Conservation (phyloP, 2,888 invertebrate genomes). For the Philereme vetulata region DNA sequence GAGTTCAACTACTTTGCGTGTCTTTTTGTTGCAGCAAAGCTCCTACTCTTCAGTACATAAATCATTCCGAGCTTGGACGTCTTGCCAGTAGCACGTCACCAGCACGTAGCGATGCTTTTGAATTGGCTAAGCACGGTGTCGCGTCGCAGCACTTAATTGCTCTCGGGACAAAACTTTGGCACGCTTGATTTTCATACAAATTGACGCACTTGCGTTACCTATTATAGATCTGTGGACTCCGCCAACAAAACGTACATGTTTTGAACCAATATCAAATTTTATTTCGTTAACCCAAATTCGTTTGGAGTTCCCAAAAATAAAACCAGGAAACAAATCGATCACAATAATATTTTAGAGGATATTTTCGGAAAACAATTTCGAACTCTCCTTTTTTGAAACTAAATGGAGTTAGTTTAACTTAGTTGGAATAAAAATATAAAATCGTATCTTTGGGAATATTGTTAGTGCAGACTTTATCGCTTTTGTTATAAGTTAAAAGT, state of each 20-base stretch:
- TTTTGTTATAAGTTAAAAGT: neutral
- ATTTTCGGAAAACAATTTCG: neutral
- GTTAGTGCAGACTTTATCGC: neutral
- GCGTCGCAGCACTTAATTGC: too few relatives aligned
- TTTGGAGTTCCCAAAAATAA: constrained; percentile 3
- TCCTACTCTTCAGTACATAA: too few relatives aligned
- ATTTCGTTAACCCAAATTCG: neutral
- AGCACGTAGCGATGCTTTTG: too few relatives aligned
- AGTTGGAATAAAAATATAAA: neutral
- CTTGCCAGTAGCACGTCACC: too few relatives aligned
- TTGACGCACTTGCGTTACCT: too few relatives aligned
- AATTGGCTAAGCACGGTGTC: too few relatives aligned
- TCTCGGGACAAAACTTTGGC: too few relatives aligned
- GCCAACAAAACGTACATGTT: neutral
- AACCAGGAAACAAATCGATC: neutral
- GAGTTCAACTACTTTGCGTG: too few relatives aligned
- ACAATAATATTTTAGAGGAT: neutral
- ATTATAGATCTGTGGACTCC: too few relatives aligned
- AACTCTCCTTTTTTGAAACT: neutral
- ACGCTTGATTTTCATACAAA: too few relatives aligned
- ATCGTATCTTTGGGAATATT: neutral
- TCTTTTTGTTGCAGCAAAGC: too few relatives aligned
- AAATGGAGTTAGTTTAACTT: neutral
- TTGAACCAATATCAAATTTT: neutral
- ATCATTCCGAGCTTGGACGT: too few relatives aligned